Base-by-base conservation (phyloP, 2,113 vertebrate genomes). In the Turdus rufiventris region DNA sequence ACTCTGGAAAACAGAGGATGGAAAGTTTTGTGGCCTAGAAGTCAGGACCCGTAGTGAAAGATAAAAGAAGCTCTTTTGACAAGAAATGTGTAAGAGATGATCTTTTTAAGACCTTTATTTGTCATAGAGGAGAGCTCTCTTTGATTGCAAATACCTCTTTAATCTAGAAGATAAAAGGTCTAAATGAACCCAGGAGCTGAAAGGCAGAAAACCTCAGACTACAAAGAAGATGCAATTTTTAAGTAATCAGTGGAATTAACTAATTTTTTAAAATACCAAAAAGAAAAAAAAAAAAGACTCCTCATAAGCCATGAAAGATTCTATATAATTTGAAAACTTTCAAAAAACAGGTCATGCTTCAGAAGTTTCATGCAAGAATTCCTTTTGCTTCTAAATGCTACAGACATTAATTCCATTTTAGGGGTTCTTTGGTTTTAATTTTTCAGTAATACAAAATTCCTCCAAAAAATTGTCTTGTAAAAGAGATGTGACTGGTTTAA, bases 121-220 rank as follows among this genome's bases (percentile, higher is more conserved):
- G 23, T 70, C 42, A 21, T 13, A 10, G 31, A 88, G 62, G 16
- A 79, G 70, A 86, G 60, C 47, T 93, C 7, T 61, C 33, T 93
- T 62, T 91, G 67, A 65, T 67, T 93, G 21, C 14, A 96, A 94
- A 82, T 54, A 70, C 2, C 16, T 70, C 67, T 94, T 89, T 83
- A 89, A 88, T 85, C 81, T 71, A 53, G n/a, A 93, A 91, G 67
- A 93, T 79, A 45, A 94, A 88, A 91, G 14, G 31, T 75, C 78
- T 67, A 90, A 73, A 82, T 5, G 15, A 91, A 76, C 36, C 25
- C 18, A 34, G 16, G 71, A 38, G 16, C 20, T 83, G 82, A 95
- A 88, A 91, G 34, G 14, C 12, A 90, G 25, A 62, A 81, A 89
- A 78, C 20, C 10, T 61, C 57, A 53, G 14, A 82, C 62, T 85